Evolutionary conservation across 2,888 invertebrate genomes (phyloP), one percentile per base, ranked within the genome.

Genomic region (Eretmocerus hayati): DNA sequence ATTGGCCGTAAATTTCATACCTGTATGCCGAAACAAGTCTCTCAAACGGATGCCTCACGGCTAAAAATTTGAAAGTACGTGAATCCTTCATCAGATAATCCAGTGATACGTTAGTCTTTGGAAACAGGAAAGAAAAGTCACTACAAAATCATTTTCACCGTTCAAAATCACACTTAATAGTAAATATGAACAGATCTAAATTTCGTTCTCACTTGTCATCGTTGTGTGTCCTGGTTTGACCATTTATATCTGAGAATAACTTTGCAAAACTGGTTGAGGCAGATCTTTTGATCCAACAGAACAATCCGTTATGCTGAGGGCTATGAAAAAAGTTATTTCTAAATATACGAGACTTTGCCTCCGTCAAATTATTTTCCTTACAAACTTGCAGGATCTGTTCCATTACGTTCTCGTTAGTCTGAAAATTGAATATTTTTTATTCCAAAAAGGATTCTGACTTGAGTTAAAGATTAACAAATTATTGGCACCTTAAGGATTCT

Each of bases 281-380:
- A 8, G 64, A 62, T 58, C 72, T 71, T 50, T 70, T 62, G 21
- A 72, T 69, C 71, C 71, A 72, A 47, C 72, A 72, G 32, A 67
- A 72, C 8, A 72, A 44, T 6, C 61, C 58, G 32, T 59, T 60
- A 33, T 65, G 59, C 33, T 62, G 39, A 5, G 58, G 43, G 43
- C 58, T 59, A 45, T 69, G 63, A 23, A 67, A 59, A 59, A 67
- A 70, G 53, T 71, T 58, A 23, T 50, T 59, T 45, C 55, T 63
- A 22, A 23, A 52, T 9, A 26, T 26, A n/a, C n/a, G n/a, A 11
- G 26, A 26, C 11, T 6, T 26, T 9, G 11, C 6, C 11, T 11
- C 8, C 6, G 48, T 67, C 31, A 66, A 51, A 46, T 67, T 65
- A 43, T 70, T 62, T 49, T 64, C 64, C 2, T 35, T 35, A 39